Conservation (phyloP, 2,888 invertebrate genomes). For the Rhingia rostrata region DNA sequence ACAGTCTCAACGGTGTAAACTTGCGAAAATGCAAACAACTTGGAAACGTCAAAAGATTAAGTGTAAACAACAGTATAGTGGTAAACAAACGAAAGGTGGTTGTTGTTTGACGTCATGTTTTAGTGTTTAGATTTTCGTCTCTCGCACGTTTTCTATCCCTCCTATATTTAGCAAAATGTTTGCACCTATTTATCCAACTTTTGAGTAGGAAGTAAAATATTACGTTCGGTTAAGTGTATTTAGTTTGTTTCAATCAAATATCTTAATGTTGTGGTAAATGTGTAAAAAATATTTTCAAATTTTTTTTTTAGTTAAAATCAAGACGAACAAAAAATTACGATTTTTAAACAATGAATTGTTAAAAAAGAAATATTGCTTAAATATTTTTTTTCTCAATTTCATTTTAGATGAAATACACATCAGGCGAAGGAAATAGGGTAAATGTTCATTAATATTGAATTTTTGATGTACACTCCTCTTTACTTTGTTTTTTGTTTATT, state of each 20-base stretch:
- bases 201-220: neutral
- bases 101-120: conserved; percentile 54
- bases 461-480: neutral
- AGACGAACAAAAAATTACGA: conserved; percentile 7
- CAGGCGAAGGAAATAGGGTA: conserved; percentile 69
- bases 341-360: too few relatives aligned
- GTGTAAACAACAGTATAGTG: conserved; percentile 14
- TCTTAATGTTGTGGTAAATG: conserved; percentile 60
- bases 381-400: conserved; percentile 75
- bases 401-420: conserved; percentile 79
- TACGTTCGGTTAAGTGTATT: conserved; percentile 16
- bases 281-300: conserved; percentile 14
- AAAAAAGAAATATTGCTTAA: conserved; percentile 34
- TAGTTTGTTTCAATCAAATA: conserved; percentile 17
- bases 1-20: neutral
- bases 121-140: neutral
- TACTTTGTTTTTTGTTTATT: neutral
- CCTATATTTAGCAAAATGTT: neutral
- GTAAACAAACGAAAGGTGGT: neutral
- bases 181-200: conserved; percentile 1
- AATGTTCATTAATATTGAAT: conserved; percentile 35
- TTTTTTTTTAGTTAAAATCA: conserved; percentile 6
- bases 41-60: conserved; percentile 35
- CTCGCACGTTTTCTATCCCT: conserved; percentile 22
- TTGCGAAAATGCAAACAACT: conserved; percentile 53